Percentiles rank a stretch among this genome's conserved stretches.
Evolutionary conservation across 2,888 invertebrate species (phyloP).

Genomic region (Amphipoea lucens): DNA sequence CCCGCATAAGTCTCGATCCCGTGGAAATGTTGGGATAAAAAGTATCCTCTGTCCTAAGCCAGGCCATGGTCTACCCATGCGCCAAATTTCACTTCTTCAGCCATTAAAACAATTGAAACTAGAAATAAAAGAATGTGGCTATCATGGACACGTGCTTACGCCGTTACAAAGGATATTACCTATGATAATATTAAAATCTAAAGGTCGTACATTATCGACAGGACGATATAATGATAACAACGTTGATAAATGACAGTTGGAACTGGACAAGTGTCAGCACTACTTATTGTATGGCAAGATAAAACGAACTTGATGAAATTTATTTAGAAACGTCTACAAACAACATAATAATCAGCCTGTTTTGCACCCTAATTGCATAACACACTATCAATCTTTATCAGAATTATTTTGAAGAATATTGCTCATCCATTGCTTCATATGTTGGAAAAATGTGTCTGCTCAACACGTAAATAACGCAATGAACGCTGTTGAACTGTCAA

Average conservation of each 20-base stretch:
- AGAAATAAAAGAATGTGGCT: background rate
- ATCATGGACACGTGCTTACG: background rate
- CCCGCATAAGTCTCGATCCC: too few relatives aligned
- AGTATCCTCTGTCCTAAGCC: too few relatives aligned
- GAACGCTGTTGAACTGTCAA: too few relatives aligned
- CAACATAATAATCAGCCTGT: background rate
- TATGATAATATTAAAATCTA: conserved; percentile 34
- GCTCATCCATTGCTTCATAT: too few relatives aligned
- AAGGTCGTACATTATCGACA: conserved; percentile 58
- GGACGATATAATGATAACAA: conserved; percentile 49
- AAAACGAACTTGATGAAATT: conserved; percentile 7
- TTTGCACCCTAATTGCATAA: too few relatives aligned
- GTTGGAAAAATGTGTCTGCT: too few relatives aligned
- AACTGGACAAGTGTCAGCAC: conserved; percentile 31
- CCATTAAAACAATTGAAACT: background rate
- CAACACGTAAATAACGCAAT: too few relatives aligned
- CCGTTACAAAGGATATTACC: conserved; percentile 4
- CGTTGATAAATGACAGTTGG: conserved; percentile 48
- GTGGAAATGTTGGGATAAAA: too few relatives aligned
- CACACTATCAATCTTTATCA: too few relatives aligned
- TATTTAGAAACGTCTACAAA: background rate
- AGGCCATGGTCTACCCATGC: too few relatives aligned
- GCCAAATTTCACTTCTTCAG: background rate
- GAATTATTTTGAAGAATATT: too few relatives aligned
- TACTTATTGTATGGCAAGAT: conserved; percentile 17